Conservation (phyloP, 2,888 invertebrate genomes). For the Ophioninae sp. region DNA sequence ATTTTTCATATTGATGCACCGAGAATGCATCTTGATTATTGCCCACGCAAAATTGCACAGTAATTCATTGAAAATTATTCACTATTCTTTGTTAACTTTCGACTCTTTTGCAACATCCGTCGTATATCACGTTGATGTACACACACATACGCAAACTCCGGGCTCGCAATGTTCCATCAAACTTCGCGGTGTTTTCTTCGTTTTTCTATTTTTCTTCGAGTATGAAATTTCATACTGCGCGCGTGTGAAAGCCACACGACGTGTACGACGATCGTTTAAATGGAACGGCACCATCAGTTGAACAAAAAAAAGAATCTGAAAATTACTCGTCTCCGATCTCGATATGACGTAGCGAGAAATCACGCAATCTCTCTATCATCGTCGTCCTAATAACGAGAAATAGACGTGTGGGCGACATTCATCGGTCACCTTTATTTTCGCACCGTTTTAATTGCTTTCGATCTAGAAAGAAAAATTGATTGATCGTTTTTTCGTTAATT, state of each 20-base stretch:
- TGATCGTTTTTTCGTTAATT: no score
- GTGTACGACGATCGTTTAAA: not conserved
- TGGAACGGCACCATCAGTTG: not conserved
- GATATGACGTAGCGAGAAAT: constrained; percentile 25
- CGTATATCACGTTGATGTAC: not conserved
- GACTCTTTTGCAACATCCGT: constrained; percentile 21
- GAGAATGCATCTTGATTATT: not conserved
- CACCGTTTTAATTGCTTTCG: not conserved
- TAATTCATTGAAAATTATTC: constrained; percentile 7
- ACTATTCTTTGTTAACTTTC: not conserved
- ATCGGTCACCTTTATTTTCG: not conserved
- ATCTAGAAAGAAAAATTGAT: not conserved
- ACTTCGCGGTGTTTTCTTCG: not conserved
- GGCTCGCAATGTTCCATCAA: not conserved
- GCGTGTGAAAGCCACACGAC: not conserved
- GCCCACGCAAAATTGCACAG: not conserved
- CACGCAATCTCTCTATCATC: constrained; percentile 11
- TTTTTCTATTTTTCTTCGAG: not conserved
- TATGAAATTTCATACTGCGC: not conserved
- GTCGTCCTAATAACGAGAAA: not conserved
- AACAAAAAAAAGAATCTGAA: not conserved
- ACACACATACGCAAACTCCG: no score
- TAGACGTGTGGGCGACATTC: constrained; percentile 43
- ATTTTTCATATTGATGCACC: not conserved
- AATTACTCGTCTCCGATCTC: not conserved